Conservation (phyloP, 2,888 invertebrate genomes). For the Lithophane ornitopus region DNA sequence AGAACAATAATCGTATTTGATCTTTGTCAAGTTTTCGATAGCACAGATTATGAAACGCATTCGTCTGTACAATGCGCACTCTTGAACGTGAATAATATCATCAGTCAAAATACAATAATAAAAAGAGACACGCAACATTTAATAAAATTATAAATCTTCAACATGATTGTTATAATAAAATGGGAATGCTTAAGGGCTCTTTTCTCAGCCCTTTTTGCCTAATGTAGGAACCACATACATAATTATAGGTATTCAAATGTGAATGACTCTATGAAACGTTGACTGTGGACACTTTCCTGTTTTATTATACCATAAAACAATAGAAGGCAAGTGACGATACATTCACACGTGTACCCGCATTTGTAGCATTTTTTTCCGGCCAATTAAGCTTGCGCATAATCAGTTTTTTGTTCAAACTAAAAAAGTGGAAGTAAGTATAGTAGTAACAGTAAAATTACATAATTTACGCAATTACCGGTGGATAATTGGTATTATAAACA, state of each 20-base stretch:
- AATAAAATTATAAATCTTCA: background rate
- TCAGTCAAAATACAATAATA: background rate
- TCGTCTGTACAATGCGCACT: background rate
- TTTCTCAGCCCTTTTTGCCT: background rate
- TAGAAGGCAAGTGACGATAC: conserved; percentile 21
- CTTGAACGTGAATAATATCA: background rate
- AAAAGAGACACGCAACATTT: background rate
- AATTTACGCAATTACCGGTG: conserved; percentile 71
- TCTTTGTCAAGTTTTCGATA: background rate
- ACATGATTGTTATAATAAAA: background rate
- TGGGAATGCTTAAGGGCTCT: conserved; percentile 5
- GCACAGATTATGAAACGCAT: background rate
- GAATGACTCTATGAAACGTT: background rate
- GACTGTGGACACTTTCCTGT: conserved; percentile 12
- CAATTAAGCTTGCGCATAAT: conserved; percentile 49
- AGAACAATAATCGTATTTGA: background rate
- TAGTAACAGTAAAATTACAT: conserved; percentile 68
- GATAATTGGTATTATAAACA: conserved; percentile 62
- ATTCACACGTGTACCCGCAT: conserved; percentile 50
- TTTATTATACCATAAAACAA: conserved; percentile 29
- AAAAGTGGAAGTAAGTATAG: conserved; percentile 60
- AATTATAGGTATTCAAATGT: background rate
- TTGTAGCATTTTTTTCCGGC: conserved; percentile 53
- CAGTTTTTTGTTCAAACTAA: conserved; percentile 39
- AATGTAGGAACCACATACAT: background rate